Conservation (phyloP, 2,888 invertebrate species). For the Steinernema hermaphroditum region DNA sequence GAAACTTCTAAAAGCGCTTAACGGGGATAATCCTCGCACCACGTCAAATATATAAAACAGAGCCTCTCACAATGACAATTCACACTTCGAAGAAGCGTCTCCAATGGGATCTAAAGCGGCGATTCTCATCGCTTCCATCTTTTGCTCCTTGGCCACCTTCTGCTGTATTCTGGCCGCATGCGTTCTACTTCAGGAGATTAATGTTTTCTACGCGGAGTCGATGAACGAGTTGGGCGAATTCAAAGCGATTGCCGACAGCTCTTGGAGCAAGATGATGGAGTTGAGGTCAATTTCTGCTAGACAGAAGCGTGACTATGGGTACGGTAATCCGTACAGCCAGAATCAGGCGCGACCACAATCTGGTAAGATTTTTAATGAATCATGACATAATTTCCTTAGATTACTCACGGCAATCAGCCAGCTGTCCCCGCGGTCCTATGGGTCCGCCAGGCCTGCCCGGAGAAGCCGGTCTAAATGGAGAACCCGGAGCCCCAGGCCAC, state of each 20-base stretch:
- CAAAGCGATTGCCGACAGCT: not conserved
- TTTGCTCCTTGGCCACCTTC: not conserved
- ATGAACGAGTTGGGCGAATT: not conserved
- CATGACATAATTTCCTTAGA: too few species aligned
- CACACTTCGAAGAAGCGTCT: not conserved
- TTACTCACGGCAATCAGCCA: not conserved
- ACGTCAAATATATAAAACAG: not conserved
- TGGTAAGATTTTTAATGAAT: not conserved
- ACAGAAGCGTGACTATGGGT: not conserved
- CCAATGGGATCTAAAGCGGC: not conserved
- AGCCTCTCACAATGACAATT: not conserved
- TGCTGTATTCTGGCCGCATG: not conserved
- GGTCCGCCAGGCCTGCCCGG: not conserved
- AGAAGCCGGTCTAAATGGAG: not conserved
- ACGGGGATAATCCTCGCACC: not conserved
- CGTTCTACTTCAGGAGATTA: not conserved
- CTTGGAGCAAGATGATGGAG: conserved; percentile 3
- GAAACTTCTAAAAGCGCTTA: not conserved
- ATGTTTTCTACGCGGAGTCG: not conserved
- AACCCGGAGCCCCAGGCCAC: not conserved
- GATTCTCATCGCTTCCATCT: not conserved
- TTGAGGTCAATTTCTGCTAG: not conserved
- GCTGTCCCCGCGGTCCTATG: not conserved
- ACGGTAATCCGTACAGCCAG: not conserved
- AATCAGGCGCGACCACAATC: not conserved